phyloP scores from a whole-genome alignment of 1,140 invertebrate genomes.

The Atta texana region DNA sequence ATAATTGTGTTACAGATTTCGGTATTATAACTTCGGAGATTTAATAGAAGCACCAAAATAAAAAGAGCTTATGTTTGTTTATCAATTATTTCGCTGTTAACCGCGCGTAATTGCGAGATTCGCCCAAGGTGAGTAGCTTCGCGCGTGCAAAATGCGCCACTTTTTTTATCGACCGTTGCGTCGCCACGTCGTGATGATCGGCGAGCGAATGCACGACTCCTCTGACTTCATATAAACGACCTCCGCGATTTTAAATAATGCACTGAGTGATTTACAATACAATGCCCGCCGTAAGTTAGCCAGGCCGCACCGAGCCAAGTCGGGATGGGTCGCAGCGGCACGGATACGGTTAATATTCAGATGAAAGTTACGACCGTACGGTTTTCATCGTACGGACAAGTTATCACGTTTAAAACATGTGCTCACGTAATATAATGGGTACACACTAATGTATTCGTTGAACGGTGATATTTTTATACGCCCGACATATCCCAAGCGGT shows the following conservation, averaged over 20 bases:
- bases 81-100: slow-evolving; percentile 1
- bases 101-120: slow-evolving; percentile 23
- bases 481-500: too few species aligned
- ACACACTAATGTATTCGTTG: slow-evolving; percentile 22
- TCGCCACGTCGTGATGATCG: background rate
- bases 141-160: background rate
- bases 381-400: slow-evolving; percentile 17
- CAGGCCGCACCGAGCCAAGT: background rate
- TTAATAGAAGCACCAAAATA: background rate
- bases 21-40: too few species aligned
- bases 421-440: background rate
- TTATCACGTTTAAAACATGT: slow-evolving; percentile 14
- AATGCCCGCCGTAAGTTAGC: background rate
- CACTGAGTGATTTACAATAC: slow-evolving; percentile 39
- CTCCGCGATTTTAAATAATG: slow-evolving; percentile 33
- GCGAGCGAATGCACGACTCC: background rate
- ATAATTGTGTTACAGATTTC: too few species aligned
- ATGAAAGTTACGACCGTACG: slow-evolving; percentile 17
- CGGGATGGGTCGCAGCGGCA: background rate
- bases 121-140: slow-evolving; percentile 39
- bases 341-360: slow-evolving; percentile 26
- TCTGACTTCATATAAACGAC: slow-evolving; percentile 25
- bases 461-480: background rate
- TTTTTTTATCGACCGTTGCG: background rate
- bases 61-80: background rate